phyloP scores from a whole-genome alignment of 2,888 invertebrate species.

The Mesorhabditis sp. region DNA sequence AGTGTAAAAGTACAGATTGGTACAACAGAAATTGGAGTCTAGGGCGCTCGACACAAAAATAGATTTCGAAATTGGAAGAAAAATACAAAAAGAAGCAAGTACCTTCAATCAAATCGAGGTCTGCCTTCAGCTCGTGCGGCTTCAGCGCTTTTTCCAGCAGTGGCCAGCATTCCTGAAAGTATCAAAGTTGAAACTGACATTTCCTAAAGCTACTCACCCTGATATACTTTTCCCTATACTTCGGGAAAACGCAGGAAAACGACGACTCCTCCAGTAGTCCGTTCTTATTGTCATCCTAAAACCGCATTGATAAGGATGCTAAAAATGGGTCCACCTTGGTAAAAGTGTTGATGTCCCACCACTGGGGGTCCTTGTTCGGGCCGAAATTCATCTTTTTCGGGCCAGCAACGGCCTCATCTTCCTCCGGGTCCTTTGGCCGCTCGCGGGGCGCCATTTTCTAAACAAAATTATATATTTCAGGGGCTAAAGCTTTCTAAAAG shows the following conservation, averaged over 20 bases:
- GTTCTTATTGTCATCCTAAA: slow-evolving; percentile 71
- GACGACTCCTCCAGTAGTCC: slow-evolving; percentile 86
- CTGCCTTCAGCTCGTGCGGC: slow-evolving; percentile 63
- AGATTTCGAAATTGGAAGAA: background rate
- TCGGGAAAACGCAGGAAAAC: slow-evolving; percentile 93
- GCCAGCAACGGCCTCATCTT: background rate
- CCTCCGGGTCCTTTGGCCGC: background rate
- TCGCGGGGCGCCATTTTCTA: background rate
- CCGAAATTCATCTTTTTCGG: slow-evolving; percentile 23
- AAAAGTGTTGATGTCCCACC: slow-evolving; percentile 67
- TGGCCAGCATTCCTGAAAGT: slow-evolving; percentile 81
- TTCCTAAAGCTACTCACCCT: slow-evolving; percentile 12
- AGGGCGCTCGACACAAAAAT: background rate
- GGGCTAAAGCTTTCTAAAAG: no score
- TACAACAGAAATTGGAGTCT: background rate
- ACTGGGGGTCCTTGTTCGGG: slow-evolving; percentile 55
- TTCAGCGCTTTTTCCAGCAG: slow-evolving; percentile 79
- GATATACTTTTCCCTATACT: slow-evolving; percentile 91
- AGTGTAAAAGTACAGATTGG: slow-evolving; percentile 2
- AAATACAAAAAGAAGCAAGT: background rate
- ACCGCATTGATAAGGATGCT: slow-evolving; percentile 61
- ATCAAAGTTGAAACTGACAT: background rate
- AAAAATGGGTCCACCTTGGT: slow-evolving; percentile 66
- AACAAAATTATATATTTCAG: background rate
- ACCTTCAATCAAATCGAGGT: slow-evolving; percentile 51